Evolutionary conservation across 2,113 vertebrate species (phyloP).

Genomic region (Ondatra zibethicus): DNA sequence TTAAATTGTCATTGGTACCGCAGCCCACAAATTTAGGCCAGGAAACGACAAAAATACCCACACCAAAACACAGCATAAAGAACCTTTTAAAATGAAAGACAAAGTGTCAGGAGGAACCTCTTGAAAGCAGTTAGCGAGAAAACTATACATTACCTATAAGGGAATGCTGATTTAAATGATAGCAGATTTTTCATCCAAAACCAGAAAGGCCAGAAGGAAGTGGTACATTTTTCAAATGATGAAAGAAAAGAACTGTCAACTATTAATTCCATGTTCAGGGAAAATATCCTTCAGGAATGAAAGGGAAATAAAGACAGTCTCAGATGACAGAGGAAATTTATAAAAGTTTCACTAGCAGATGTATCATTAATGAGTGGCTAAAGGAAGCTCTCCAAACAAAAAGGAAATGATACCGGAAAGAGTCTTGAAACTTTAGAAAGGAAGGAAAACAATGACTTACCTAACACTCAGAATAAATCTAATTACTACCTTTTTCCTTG

Average conservation of each 20-base stretch:
- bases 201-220: slow-evolving; percentile 53
- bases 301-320: slow-evolving; percentile 64
- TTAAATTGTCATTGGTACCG: slow-evolving; percentile 53
- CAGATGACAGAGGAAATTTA: slow-evolving; percentile 61
- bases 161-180: slow-evolving; percentile 52
- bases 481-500: background rate
- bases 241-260: slow-evolving; percentile 63
- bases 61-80: slow-evolving; percentile 33
- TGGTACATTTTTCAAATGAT: slow-evolving; percentile 51
- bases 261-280: slow-evolving; percentile 41
- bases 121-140: slow-evolving; percentile 53
- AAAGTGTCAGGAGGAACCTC: background rate
- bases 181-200: slow-evolving; percentile 58
- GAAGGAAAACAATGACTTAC: slow-evolving; percentile 49
- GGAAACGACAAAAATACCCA: slow-evolving; percentile 57
- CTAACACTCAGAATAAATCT: slow-evolving; percentile 35
- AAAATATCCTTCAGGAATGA: slow-evolving; percentile 63
- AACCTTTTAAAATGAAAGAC: slow-evolving; percentile 57
- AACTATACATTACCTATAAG: slow-evolving; percentile 38
- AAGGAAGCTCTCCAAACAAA: slow-evolving; percentile 53
- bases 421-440: slow-evolving; percentile 48
- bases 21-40: slow-evolving; percentile 55
- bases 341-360: slow-evolving; percentile 33
- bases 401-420: slow-evolving; percentile 50
- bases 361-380: slow-evolving; percentile 33